phyloP scores from a whole-genome alignment of 2,888 invertebrate genomes.

The Octonoba sinensis region DNA sequence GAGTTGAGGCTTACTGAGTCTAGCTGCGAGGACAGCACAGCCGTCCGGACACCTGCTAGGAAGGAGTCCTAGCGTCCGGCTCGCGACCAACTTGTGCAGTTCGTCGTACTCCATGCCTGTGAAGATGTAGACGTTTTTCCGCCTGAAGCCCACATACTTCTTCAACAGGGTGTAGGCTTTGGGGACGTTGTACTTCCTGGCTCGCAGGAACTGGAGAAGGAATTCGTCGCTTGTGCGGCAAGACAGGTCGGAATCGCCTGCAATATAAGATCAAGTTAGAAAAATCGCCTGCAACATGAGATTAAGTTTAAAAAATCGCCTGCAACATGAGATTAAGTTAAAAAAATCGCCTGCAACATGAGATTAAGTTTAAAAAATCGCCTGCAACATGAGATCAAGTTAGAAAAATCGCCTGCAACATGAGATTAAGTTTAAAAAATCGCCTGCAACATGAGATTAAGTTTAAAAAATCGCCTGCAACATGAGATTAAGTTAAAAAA shows the following conservation, averaged over 20 bases:
- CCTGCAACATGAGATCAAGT: too few relatives aligned
- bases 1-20: too few relatives aligned
- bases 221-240: slow-evolving; percentile 39
- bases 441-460: too few relatives aligned
- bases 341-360: too few relatives aligned
- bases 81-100: slow-evolving; percentile 4
- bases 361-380: too few relatives aligned
- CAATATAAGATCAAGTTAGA: neutral
- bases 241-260: slow-evolving; percentile 26
- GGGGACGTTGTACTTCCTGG: slow-evolving; percentile 37
- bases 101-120: slow-evolving; percentile 28
- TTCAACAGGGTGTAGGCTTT: slow-evolving; percentile 32
- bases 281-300: too few relatives aligned
- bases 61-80: slow-evolving; percentile 11
- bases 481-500: too few relatives aligned
- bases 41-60: slow-evolving; percentile 43
- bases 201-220: slow-evolving; percentile 39
- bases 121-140: slow-evolving; percentile 34
- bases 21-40: slow-evolving; percentile 21
- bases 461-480: too few relatives aligned
- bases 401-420: too few relatives aligned
- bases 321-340: too few relatives aligned
- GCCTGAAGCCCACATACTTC: slow-evolving; percentile 42
- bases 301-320: too few relatives aligned
- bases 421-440: too few relatives aligned